phyloP scores from a whole-genome alignment of 2,797 vertebrate genomes.

The Glyptemys insculpta region DNA sequence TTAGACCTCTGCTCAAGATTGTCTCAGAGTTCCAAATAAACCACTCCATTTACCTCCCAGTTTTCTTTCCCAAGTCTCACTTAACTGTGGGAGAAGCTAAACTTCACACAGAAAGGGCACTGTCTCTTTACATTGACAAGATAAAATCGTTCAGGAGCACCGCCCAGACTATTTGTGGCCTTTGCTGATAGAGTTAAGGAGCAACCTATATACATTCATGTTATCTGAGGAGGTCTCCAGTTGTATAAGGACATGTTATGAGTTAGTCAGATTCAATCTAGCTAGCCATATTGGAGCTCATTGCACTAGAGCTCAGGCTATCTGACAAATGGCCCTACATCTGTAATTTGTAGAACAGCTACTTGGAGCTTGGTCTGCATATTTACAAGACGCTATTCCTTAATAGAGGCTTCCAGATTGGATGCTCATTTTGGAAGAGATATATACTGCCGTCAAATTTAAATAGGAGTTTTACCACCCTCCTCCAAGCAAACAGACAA shows the following conservation, averaged over 20 bases:
- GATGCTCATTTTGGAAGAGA: not conserved
- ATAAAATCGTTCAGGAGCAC: not conserved
- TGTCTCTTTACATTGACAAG: not conserved
- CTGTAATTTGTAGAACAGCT: not conserved
- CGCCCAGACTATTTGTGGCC: conserved; percentile 17
- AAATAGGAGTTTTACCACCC: not conserved
- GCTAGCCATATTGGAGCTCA: not conserved
- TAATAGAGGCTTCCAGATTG: not conserved
- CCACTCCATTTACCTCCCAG: not conserved
- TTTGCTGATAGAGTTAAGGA: conserved; percentile 30
- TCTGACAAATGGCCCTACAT: not conserved
- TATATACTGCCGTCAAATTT: not conserved
- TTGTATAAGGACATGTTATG: conserved; percentile 43
- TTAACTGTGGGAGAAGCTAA: fast-evolving
- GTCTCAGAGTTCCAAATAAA: not conserved
- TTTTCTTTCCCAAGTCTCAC: not conserved
- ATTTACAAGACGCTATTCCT: not conserved
- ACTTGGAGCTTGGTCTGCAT: not conserved
- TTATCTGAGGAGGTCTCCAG: conserved; percentile 40
- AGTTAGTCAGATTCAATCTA: not conserved
- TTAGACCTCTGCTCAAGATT: not conserved
- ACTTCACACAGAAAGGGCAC: not conserved
- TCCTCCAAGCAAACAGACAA: not conserved
- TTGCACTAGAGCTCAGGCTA: not conserved
- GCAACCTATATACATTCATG: conserved; percentile 39